phyloP scores from a whole-genome alignment of 2,888 invertebrate species.

The Iselma pallidipennis region DNA sequence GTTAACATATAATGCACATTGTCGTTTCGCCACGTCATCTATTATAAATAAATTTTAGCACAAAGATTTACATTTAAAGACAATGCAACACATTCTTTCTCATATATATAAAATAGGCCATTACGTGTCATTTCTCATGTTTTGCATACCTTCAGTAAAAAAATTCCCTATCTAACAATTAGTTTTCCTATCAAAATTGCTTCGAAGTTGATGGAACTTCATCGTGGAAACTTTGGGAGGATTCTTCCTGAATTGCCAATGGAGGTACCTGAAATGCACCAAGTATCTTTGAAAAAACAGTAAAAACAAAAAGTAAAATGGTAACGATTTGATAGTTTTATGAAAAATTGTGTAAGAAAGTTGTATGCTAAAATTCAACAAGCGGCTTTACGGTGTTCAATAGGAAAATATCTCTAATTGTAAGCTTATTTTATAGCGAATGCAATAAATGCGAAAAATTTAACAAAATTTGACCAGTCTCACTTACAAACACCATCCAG shows the following conservation, averaged over 20 bases:
- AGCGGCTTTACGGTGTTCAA: neutral
- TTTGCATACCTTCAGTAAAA: too few relatives aligned
- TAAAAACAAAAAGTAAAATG: neutral
- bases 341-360: neutral
- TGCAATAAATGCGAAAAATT: conserved; percentile 29
- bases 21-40: conserved; percentile 4
- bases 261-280: conserved; percentile 51
- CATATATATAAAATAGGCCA: conserved; percentile 20
- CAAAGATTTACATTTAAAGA: conserved; percentile 20
- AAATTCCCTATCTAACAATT: neutral
- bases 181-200: conserved; percentile 44
- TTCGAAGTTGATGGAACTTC: conserved; percentile 55
- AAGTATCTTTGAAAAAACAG: neutral
- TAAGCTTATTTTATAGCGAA: too few relatives aligned
- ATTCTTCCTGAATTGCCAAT: conserved; percentile 53
- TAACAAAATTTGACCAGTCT: conserved; percentile 23
- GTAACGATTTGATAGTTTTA: neutral
- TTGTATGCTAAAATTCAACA: neutral
- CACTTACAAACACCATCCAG: conserved; percentile 31
- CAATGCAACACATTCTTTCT: conserved; percentile 7
- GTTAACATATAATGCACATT: conserved; percentile 7
- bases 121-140: neutral
- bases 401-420: neutral
- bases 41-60: conserved; percentile 11
- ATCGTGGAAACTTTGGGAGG: conserved; percentile 53